Base-by-base conservation (phyloP, 30 jellyfish, hydroid and myxozoan species). In the Aurelia aurita region DNA sequence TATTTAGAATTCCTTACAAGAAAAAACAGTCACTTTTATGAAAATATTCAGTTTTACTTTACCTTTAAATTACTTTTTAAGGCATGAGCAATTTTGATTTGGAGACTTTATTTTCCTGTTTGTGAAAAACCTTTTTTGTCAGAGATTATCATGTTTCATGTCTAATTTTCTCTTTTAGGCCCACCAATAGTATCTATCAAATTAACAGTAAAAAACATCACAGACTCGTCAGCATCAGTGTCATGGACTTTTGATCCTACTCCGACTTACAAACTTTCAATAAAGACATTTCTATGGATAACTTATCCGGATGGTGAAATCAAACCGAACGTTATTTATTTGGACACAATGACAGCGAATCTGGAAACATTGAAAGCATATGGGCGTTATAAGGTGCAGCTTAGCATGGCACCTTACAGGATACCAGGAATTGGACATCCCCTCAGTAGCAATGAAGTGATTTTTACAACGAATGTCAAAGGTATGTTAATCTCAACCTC, bases 371-470 rank as follows among this genome's bases (percentile, higher is more conserved):
- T 69, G 45, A 39, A 21, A 16, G 44, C 87, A n/a, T 70, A 9
- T 23, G 72, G 62, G 10, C 69, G 27, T 0, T 69, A 59, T 46
- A 47, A 18, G 12, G 70, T 58, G 20, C 86, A 60, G 62, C 18
- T 82, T 11, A 57, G 58, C 22, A 31, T 69, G 12, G 62, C 57
- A 8, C 86, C 85, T 6, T 29, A 47, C 35, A 69, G 21, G 4
- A 26, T 82, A 3, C 85, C 79, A 22, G 91, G 91, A 58, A 32
- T 68, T 31, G 22, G 16, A 43, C 28, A 57, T 22, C 49, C 43
- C 25, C 59, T 82, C 10, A 35, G 62, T 39, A 82, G 91, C 81
- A 82, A 82, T 14, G 60, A 32, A 82, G 66, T 82, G 3, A 6
- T 21, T 5, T 82, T 82, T 58, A 69, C 72, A 51, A 82, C 91